Evolutionary conservation across 2,888 invertebrate species (phyloP), one percentile per base, ranked within the genome.

Genomic region (Plagiodera versicolora): DNA sequence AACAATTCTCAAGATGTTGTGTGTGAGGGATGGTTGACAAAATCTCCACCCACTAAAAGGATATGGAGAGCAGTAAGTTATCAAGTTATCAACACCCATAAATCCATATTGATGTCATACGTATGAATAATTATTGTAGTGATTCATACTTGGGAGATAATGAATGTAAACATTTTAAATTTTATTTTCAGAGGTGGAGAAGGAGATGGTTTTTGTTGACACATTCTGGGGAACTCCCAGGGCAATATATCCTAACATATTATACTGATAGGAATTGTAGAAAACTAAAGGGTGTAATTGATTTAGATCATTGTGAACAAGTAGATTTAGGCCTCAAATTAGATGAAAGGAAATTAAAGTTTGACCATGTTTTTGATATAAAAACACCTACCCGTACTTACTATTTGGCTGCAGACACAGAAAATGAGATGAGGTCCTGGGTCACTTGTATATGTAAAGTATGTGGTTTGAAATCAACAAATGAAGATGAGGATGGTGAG

Each of bases 261-360:
- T 97, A 92, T 81, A 91, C 94, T 39, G 95, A 96, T 80, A 86
- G 89, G 74, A 89, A 89, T 76, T 89, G 91, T 79, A 87, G 91
- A 72, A 92, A 93, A 75, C 83, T 91, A 70, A 94, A 95, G 83
- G 94, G 94, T 74, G 87, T 89, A 63, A 94, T 98, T 75, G 92
- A 97, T 84, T 85, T 98, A 75, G 96, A 96, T 83, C 91, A 95
- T 79, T 97, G 97, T 81, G 95, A 96, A 82, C 95, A 97, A 85
- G 94, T 94, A 57, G 94, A 95, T 81, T 91, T 92, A 58, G 94
- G 94, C 2, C 82, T 95, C 68, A 88, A 90, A 70, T 88, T 94
- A 81, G 91, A 93, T 79, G 87, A 91, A 72, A 86, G 89, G 63
- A 91, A 91, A 72, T 86, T 89, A 73, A 90, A 92, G 72, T 89